Percentiles rank a stretch among this genome's conserved stretches.
These are phyloP conservation scores for Danaus melanippus DNA, from an alignment of 1,140 invertebrate genomes.

Conservation along the genomic window DNA sequence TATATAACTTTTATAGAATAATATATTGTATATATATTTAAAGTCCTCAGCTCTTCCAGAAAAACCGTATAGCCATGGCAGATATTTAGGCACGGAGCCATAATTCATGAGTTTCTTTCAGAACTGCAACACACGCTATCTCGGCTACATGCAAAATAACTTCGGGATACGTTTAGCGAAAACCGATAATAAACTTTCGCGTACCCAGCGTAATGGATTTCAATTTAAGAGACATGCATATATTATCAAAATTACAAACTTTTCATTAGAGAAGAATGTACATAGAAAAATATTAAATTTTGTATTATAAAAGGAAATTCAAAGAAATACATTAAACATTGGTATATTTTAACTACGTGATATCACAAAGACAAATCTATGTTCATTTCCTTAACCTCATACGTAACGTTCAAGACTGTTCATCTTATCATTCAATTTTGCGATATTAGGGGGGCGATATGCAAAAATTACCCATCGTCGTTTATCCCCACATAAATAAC, in stretches of 20 bases:
- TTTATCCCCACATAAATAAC: conserved; percentile 68
- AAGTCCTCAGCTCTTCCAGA: conserved; percentile 14
- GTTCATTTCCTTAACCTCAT: conserved; percentile 33
- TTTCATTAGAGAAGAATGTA: no score
- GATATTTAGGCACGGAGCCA: conserved; percentile 27
- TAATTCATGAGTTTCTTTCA: conserved; percentile 55
- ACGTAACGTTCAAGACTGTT: conserved; percentile 26
- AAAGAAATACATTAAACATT: no score
- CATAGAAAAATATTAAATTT: no score
- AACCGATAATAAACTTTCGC: conserved; percentile 47
- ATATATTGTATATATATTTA: neutral
- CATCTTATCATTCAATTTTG: conserved; percentile 63
- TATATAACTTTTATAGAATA: no score
- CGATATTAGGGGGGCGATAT: conserved; percentile 55
- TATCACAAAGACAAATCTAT: conserved; percentile 26
- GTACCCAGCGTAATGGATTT: conserved; percentile 14
- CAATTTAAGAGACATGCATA: conserved; percentile 11
- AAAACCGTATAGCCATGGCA: conserved; percentile 3
- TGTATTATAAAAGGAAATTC: no score
- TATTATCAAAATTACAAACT: no score
- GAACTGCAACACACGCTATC: conserved; percentile 52
- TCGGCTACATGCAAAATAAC: conserved; percentile 56
- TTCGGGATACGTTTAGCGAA: conserved; percentile 46
- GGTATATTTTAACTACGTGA: no score
- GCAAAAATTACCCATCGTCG: conserved; percentile 58